These are phyloP conservation scores for Oostethus manadensis DNA, from an alignment of 2,113 vertebrate species.

Conservation along the genomic window DNA sequence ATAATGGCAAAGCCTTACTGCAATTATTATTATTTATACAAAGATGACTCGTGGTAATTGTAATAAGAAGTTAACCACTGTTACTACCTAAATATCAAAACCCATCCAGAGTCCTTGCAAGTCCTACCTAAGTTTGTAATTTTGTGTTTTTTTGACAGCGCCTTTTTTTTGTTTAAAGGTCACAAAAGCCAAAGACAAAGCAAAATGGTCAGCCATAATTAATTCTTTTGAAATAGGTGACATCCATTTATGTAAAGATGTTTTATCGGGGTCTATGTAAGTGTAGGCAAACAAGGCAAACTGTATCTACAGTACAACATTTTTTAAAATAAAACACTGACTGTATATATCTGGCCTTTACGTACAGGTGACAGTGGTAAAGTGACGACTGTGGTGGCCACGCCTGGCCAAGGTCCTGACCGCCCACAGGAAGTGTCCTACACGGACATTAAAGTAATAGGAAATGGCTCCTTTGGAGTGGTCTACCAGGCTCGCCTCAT, in stretches of 20 bases:
- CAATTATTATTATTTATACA: too few relatives aligned
- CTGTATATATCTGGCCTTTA: background rate
- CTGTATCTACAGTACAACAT: background rate
- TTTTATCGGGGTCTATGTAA: background rate
- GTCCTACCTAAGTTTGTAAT: too few relatives aligned
- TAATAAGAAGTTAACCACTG: too few relatives aligned
- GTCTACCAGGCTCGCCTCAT: conserved; percentile 89
- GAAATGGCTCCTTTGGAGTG: conserved; percentile 91
- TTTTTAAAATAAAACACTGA: background rate
- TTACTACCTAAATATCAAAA: too few relatives aligned
- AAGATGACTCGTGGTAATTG: too few relatives aligned
- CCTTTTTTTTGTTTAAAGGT: too few relatives aligned
- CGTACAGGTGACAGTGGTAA: conserved; percentile 82
- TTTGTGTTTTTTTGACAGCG: too few relatives aligned
- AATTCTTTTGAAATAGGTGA: conserved; percentile 5
- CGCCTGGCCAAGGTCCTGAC: conserved; percentile 86
- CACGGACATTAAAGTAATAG: conserved; percentile 91
- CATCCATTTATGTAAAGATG: conserved; percentile 13
- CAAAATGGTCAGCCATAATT: too few relatives aligned
- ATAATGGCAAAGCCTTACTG: too few relatives aligned
- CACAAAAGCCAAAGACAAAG: too few relatives aligned
- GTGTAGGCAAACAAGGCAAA: background rate
- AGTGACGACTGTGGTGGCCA: conserved; percentile 89
- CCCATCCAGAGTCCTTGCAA: too few relatives aligned
- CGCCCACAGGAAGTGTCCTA: conserved; percentile 90